Conservation (phyloP, 1,140 invertebrate species). For the Coelopa frigida region DNA sequence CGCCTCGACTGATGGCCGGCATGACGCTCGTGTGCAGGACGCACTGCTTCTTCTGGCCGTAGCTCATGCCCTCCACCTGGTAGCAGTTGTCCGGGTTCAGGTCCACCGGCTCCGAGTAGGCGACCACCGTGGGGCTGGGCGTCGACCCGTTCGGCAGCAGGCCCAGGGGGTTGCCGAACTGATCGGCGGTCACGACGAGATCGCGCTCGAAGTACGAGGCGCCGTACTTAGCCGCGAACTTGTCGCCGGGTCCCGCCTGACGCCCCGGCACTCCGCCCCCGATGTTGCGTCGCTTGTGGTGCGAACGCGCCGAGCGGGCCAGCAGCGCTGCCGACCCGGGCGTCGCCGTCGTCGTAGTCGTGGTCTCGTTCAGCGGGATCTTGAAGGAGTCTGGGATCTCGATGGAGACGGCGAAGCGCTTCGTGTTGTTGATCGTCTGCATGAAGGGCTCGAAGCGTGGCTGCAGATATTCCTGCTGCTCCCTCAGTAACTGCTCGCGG, state of each 20-base stretch:
- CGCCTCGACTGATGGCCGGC: constrained; percentile 60
- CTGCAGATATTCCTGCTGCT: constrained; percentile 27
- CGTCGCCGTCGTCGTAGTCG: not conserved
- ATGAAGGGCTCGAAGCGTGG: constrained; percentile 31
- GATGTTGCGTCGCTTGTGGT: constrained; percentile 21
- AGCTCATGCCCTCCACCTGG: constrained; percentile 57
- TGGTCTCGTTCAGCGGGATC: constrained; percentile 10
- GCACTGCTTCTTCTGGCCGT: constrained; percentile 67
- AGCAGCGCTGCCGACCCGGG: constrained; percentile 18
- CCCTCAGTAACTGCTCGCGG: constrained; percentile 34
- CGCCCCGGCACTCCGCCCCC: constrained; percentile 13
- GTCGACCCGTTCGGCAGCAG: constrained; percentile 17
- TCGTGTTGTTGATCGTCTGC: constrained; percentile 37
- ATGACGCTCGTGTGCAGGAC: constrained; percentile 69
- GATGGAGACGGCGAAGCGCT: constrained; percentile 35
- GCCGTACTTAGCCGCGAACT: constrained; percentile 14
- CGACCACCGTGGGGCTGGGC: constrained; percentile 15
- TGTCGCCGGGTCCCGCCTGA: constrained; percentile 7
- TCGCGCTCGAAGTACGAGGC: constrained; percentile 22
- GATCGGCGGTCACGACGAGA: constrained; percentile 22
- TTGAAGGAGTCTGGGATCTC: constrained; percentile 40
- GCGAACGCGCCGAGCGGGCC: constrained; percentile 26
- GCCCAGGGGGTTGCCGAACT: constrained; percentile 17
- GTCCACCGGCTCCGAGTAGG: constrained; percentile 31
- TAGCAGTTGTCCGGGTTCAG: constrained; percentile 49